Conservation (phyloP, 2,888 invertebrate species). For the Coecobrya sp. region DNA sequence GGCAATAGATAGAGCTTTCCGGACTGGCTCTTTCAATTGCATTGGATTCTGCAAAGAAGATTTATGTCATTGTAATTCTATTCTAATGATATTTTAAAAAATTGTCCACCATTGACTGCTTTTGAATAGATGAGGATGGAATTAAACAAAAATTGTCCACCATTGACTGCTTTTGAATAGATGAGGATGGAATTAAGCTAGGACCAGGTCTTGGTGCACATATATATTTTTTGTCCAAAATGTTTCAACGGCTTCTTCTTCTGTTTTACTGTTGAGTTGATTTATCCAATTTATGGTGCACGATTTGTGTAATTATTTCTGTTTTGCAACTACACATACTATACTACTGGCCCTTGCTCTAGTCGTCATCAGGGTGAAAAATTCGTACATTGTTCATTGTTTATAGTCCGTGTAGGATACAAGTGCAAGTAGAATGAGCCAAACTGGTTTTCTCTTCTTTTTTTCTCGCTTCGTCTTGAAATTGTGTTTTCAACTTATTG, state of each 20-base stretch:
- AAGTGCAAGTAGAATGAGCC: slow-evolving; percentile 39
- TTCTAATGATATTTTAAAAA: slow-evolving; percentile 44
- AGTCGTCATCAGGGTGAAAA: background rate
- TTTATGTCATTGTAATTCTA: slow-evolving; percentile 67
- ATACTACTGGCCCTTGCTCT: slow-evolving; percentile 16
- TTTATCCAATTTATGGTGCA: slow-evolving; percentile 67
- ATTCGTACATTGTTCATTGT: background rate
- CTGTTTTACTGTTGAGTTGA: slow-evolving; percentile 62
- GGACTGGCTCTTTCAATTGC: background rate
- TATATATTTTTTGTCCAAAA: background rate
- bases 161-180: background rate
- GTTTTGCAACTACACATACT: slow-evolving; percentile 29
- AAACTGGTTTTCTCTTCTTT: slow-evolving; percentile 63
- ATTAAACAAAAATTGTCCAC: background rate
- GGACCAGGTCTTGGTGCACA: background rate
- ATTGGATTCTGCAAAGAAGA: slow-evolving; percentile 36
- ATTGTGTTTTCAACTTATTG: slow-evolving; percentile 8
- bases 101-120: slow-evolving; percentile 40
- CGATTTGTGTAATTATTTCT: slow-evolving; percentile 70
- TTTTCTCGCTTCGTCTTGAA: slow-evolving; percentile 3
- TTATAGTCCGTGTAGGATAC: slow-evolving; percentile 21
- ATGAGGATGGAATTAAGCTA: background rate
- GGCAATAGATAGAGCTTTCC: background rate
- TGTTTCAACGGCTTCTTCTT: background rate
- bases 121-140: background rate